Percentiles rank a stretch among this genome's conserved stretches.
phyloP scores from a whole-genome alignment of 2,113 vertebrate species.

The Mola mola region DNA sequence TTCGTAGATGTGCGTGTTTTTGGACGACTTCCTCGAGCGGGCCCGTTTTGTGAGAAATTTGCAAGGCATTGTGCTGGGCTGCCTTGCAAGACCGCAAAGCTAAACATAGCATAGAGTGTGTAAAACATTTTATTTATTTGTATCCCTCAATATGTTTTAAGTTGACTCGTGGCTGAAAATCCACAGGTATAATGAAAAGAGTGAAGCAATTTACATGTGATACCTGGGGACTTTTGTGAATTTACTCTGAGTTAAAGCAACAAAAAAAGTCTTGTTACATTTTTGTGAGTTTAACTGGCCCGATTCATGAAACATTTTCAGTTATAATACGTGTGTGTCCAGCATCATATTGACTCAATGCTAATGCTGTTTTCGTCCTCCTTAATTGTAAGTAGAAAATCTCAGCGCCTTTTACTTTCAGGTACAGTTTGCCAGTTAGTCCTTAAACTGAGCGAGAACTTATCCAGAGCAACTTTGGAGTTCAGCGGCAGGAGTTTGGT shows the following conservation, averaged over 20 bases:
- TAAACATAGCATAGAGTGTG: constrained; percentile 37
- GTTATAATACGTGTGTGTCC: neutral
- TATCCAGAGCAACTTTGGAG: neutral
- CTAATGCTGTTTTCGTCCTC: neutral
- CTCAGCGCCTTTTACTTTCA: neutral
- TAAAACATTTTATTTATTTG: neutral
- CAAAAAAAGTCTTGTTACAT: neutral
- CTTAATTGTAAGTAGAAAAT: neutral
- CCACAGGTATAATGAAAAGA: too few species aligned
- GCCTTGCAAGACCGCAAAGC: constrained; percentile 29
- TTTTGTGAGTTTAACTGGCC: neutral
- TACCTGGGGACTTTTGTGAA: too few species aligned
- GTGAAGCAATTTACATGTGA: too few species aligned
- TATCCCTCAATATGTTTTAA: neutral
- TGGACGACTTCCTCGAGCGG: constrained; percentile 59
- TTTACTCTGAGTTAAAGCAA: neutral
- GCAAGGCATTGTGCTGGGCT: constrained; percentile 63
- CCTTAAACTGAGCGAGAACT: constrained; percentile 9
- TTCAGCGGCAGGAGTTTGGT: constrained; percentile 9
- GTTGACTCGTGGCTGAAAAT: neutral
- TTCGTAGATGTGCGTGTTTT: constrained; percentile 51
- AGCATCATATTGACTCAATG: neutral
- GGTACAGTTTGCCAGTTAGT: constrained; percentile 3
- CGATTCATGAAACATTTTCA: neutral
- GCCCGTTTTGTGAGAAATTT: constrained; percentile 60